Percentiles rank a stretch among this genome's conserved stretches.
These are phyloP conservation scores for Calidris pygmaea DNA, from an alignment of 2,113 vertebrate species.

Conservation along the genomic window DNA sequence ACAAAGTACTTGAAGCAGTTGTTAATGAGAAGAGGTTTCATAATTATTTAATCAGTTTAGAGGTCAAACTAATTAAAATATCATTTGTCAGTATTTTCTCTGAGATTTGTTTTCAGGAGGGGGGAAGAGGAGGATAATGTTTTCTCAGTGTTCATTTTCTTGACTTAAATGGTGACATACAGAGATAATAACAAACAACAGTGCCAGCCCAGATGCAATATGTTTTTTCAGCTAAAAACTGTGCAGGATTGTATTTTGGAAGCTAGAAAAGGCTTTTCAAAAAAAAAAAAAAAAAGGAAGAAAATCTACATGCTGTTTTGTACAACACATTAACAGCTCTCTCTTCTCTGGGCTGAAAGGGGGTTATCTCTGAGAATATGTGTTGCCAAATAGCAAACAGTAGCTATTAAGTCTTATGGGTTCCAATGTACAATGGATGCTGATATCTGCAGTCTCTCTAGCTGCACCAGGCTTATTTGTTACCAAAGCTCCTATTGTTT, in stretches of 20 bases:
- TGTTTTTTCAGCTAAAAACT: conserved; percentile 11
- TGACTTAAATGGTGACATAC: conserved; percentile 36
- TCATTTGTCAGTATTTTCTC: conserved; percentile 66
- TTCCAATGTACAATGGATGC: background rate
- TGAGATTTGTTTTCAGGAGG: conserved; percentile 44
- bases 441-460: background rate
- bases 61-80: conserved; percentile 75
- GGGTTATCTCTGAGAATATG: background rate
- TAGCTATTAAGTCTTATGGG: background rate
- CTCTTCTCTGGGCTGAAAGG: background rate
- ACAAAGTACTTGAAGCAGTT: conserved; percentile 62
- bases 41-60: conserved; percentile 73
- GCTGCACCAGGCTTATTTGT: background rate
- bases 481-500: background rate
- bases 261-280: background rate
- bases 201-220: background rate
- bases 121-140: background rate
- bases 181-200: conserved; percentile 18
- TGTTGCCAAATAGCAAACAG: background rate
- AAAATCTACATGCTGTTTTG: background rate
- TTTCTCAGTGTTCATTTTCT: conserved; percentile 56
- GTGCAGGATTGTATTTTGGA: background rate
- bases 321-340: background rate
- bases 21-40: conserved; percentile 69
- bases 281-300: background rate